Evolutionary conservation across 2,113 vertebrate species (phyloP).

Genomic region (Corynorhinus townsendii): DNA sequence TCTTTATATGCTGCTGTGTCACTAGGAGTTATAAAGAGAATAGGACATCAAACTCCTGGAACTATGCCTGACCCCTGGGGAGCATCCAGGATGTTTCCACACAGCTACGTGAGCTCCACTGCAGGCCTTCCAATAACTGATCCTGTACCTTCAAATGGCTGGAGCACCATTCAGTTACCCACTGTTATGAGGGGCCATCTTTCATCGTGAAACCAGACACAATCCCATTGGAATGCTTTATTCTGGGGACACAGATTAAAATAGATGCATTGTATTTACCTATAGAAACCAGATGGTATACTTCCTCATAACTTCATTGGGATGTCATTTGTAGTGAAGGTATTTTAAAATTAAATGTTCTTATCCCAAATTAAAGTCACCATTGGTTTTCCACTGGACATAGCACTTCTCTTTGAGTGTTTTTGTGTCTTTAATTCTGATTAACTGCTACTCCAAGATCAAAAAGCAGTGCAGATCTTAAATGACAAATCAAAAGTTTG

Average conservation of each 20-base stretch:
- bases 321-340: constrained; percentile 3
- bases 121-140: not conserved
- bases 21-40: not conserved
- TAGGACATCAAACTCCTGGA: not conserved
- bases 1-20: not conserved
- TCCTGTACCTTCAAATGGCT: not conserved
- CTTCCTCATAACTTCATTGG: not conserved
- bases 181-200: not conserved
- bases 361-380: constrained; percentile 16
- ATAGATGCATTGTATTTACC: not conserved
- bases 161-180: not conserved
- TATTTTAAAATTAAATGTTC: constrained; percentile 13
- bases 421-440: constrained; percentile 33
- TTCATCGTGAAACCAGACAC: not conserved
- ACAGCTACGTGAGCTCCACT: not conserved
- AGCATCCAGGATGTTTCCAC: not conserved
- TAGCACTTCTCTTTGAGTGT: not conserved
- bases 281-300: not conserved
- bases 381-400: constrained; percentile 14
- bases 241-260: not conserved
- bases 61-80: not conserved
- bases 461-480: not conserved
- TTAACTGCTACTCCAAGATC: not conserved
- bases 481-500: not conserved
- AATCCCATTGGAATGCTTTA: not conserved